These are phyloP conservation scores for Pseudorasbora parva DNA, from an alignment of 2,113 vertebrate genomes.

Conservation along the genomic window DNA sequence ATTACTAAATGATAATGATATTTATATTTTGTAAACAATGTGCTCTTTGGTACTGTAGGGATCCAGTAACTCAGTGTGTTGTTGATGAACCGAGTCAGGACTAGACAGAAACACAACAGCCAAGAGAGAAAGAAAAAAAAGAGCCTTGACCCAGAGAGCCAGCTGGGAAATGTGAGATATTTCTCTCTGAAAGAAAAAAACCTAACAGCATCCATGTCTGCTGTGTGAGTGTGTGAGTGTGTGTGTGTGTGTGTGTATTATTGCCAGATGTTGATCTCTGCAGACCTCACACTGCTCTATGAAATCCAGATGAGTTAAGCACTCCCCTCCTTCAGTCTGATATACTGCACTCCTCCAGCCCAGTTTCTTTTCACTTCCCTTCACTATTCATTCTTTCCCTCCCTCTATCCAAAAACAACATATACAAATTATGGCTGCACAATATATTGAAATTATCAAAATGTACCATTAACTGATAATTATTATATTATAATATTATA, in stretches of 20 bases:
- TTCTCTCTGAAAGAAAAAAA: background rate
- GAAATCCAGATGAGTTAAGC: conserved; percentile 25
- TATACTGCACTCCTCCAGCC: background rate
- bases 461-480: no score
- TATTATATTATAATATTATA: no score
- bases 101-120: background rate
- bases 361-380: background rate
- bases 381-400: background rate
- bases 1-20: background rate
- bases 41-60: background rate
- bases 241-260: background rate
- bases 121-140: background rate
- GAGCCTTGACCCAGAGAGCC: background rate
- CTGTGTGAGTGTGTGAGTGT: background rate
- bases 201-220: background rate
- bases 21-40: background rate
- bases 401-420: background rate
- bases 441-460: no score
- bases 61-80: background rate
- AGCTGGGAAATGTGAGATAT: conserved; percentile 24
- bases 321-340: conserved; percentile 10
- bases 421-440: no score
- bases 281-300: conserved; percentile 35
- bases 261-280: conserved; percentile 42
- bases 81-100: background rate